Percentiles rank a stretch among this genome's conserved stretches.
phyloP scores from a whole-genome alignment of 2,797 vertebrate species.

The Microctenopoma stevenorrisi region DNA sequence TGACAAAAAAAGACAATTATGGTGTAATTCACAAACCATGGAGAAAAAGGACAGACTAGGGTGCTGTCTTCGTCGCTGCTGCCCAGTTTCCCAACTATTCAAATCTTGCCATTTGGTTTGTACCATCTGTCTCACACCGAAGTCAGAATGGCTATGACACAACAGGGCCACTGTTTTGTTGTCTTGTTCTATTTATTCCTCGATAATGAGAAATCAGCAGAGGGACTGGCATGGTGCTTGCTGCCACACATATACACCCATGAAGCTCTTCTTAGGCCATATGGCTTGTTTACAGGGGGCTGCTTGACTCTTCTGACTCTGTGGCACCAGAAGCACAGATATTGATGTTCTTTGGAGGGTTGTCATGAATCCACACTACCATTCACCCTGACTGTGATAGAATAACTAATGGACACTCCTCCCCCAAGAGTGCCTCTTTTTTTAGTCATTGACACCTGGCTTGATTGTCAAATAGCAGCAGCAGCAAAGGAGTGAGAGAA shows the following conservation, averaged over 20 bases:
- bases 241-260: constrained; percentile 71
- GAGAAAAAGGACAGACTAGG: constrained; percentile 23
- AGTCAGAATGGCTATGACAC: constrained; percentile 79
- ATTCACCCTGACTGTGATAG: constrained; percentile 41
- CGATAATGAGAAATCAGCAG: constrained; percentile 82
- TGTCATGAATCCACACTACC: constrained; percentile 32
- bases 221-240: constrained; percentile 73
- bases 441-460: constrained; percentile 53
- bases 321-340: constrained; percentile 62
- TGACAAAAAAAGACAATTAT: constrained; percentile 33
- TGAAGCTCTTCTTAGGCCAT: constrained; percentile 78
- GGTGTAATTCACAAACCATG: constrained; percentile 35
- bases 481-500: constrained; percentile 25
- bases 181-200: constrained; percentile 86
- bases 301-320: constrained; percentile 74
- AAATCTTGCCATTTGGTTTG: constrained; percentile 77
- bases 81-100: constrained; percentile 68
- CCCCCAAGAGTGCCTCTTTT: constrained; percentile 22
- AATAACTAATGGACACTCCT: constrained; percentile 36
- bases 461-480: constrained; percentile 42
- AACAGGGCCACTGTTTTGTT: constrained; percentile 79
- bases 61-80: constrained; percentile 53
- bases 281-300: constrained; percentile 77
- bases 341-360: constrained; percentile 62
- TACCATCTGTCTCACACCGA: constrained; percentile 82